phyloP scores from a whole-genome alignment of 2,113 vertebrate species.

The Heterotilapia buettikoferi region DNA sequence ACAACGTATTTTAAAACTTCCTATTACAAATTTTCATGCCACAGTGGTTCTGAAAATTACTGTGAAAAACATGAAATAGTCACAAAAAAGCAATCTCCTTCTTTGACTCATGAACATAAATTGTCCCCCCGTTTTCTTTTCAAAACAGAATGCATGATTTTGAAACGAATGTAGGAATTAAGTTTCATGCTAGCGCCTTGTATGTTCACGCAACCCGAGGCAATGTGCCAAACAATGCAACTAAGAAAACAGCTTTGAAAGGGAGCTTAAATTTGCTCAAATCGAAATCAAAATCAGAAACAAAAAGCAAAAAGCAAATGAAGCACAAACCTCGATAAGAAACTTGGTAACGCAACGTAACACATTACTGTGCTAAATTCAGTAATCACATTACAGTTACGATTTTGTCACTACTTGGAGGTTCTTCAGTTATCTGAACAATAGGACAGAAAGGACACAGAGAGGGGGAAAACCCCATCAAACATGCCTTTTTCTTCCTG shows the following conservation, averaged over 20 bases:
- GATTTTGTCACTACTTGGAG: neutral
- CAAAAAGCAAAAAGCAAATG: neutral
- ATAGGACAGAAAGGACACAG: neutral
- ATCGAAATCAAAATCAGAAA: neutral
- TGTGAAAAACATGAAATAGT: neutral
- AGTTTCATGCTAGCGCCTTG: fast-evolving
- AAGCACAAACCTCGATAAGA: fast-evolving
- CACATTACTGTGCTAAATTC: neutral
- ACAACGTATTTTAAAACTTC: neutral
- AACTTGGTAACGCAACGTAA: neutral
- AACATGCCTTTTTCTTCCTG: neutral
- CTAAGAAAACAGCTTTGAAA: neutral
- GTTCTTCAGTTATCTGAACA: neutral
- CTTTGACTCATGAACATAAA: neutral
- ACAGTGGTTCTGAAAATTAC: neutral
- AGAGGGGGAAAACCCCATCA: neutral
- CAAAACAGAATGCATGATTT: neutral
- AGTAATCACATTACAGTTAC: neutral
- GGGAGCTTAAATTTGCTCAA: neutral
- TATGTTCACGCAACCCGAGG: neutral
- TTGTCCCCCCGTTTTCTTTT: neutral
- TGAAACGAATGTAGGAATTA: neutral
- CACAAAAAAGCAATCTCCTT: neutral
- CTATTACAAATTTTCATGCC: neutral
- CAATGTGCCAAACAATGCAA: neutral